Percentiles rank a stretch among this genome's conserved stretches.
Evolutionary conservation across 2,113 vertebrate genomes (phyloP).

Genomic region (Hippolais icterina): DNA sequence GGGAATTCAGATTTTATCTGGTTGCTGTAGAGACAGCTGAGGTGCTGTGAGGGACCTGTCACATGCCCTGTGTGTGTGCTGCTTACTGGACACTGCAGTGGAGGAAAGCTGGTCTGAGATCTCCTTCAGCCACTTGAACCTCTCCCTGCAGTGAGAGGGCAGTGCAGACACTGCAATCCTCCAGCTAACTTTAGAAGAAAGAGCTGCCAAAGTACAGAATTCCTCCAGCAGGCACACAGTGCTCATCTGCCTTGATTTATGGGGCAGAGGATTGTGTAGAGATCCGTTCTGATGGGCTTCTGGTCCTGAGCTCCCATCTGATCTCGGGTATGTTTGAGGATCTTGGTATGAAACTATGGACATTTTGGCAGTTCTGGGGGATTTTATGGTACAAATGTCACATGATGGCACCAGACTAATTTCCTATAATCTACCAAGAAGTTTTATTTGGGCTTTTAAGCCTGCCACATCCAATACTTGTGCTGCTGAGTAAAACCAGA

Average conservation of each 20-base stretch:
- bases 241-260: neutral
- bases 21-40: neutral
- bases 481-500: neutral
- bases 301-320: neutral
- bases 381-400: neutral
- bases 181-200: neutral
- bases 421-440: neutral
- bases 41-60: neutral
- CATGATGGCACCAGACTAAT: neutral
- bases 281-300: neutral
- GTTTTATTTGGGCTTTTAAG: neutral
- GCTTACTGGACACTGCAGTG: rapidly evolving
- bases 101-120: neutral
- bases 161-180: neutral
- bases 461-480: neutral
- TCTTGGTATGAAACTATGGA: rapidly evolving
- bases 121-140: neutral
- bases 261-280: neutral
- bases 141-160: neutral
- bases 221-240: neutral
- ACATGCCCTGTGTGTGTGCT: neutral
- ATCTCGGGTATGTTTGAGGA: neutral
- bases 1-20: neutral
- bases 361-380: neutral
- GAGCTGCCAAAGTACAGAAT: neutral